Evolutionary conservation across 2,113 vertebrate species (phyloP), one percentile per base, ranked within the genome.

Genomic region (Percina caprodes): DNA sequence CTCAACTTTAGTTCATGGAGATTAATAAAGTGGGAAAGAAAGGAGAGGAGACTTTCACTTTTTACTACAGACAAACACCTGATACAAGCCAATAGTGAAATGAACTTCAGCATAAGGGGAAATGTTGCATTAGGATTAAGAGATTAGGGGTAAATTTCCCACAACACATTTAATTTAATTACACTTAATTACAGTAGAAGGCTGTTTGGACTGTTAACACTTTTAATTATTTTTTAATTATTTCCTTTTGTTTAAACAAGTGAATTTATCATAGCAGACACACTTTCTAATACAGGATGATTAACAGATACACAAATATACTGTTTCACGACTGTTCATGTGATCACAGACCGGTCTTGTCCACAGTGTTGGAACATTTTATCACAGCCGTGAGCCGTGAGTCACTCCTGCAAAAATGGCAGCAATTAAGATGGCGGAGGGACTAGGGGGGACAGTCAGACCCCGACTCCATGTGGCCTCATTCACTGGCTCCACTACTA

Each of bases 351-450:
- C 46, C 4, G 49, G 49, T 60, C 5, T 59, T 30, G 51, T 42
- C 26, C 19, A 3, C 45, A 19, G 21, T 2, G 19, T 52, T 14
- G 23, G 10, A 69, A 59, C 11, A 5, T 19, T 78, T 62, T 71
- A 59, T 69, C 35, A 35, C 33, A 5, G 67, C 21, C 51, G 52
- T 78, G 54, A 76, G 66, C 39, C 3, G 23, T 11, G 51, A 59
- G 73, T 59, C 35, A 56, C 69, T 80, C 39, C 19, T 54, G 63
- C 75, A 84, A 90, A 87, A 45, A 89, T 84, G 81, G 79, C 55
- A 76, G 79, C 71, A 82, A 87, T 89, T 86, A 93, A 92, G 87
- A 93, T 92, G 92, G 87, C 86, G 81, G 91, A 71, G 18, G 74
- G 63, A 51, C 59, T 49, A 46, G 42, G 65, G 42, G 48, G 90